These are phyloP conservation scores for Pteria penguin DNA, from an alignment of 2,888 invertebrate species.

Conservation along the genomic window DNA sequence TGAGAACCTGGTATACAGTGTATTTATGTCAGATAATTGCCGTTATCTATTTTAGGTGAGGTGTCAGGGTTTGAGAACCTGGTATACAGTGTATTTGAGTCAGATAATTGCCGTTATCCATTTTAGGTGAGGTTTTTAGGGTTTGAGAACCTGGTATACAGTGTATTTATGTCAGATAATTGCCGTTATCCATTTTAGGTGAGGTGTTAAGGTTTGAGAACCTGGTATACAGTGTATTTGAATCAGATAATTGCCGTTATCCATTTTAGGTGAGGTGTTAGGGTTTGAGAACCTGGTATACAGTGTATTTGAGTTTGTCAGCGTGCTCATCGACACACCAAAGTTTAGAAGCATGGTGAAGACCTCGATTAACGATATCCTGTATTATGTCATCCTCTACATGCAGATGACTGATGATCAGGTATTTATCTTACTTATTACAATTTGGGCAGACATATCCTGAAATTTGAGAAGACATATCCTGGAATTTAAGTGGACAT, in stretches of 20 bases:
- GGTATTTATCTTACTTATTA: constrained; percentile 66
- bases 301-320: constrained; percentile 86
- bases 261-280: constrained; percentile 83
- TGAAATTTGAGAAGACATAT: too few species aligned
- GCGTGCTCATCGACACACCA: constrained; percentile 83
- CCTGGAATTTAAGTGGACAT: too few species aligned
- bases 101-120: background rate
- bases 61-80: too few species aligned
- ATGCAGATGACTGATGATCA: constrained; percentile 87
- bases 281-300: constrained; percentile 85
- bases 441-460: too few species aligned
- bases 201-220: too few species aligned
- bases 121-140: too few species aligned
- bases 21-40: constrained; percentile 87
- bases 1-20: constrained; percentile 85
- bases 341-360: constrained; percentile 83
- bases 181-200: too few species aligned
- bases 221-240: too few species aligned
- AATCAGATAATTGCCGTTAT: background rate
- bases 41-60: too few species aligned
- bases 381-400: constrained; percentile 86
- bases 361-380: constrained; percentile 84
- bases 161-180: too few species aligned
- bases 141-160: too few species aligned
- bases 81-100: background rate